Base-by-base conservation (phyloP, 1,140 invertebrate genomes). In the Calycopis cecrops region DNA sequence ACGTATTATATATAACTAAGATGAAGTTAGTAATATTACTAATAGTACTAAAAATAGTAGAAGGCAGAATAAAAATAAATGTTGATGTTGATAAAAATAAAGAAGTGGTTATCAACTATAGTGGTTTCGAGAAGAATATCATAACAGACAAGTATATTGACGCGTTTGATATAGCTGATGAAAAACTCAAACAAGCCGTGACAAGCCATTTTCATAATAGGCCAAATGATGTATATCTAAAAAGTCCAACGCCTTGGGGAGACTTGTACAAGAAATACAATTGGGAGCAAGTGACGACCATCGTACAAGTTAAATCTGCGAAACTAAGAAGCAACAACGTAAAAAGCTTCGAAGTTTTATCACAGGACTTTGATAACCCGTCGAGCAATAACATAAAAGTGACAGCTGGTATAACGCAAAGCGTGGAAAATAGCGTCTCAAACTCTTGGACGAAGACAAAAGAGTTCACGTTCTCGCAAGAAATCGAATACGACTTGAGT, bases 291-390 rank as follows among this genome's bases (percentile, higher is more conserved):
- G 69, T 81, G 0, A 59, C 59, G 0, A 71, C 63, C 55, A 54
- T 76, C 0, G n/a, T 80, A 21, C 58, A 60, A 6, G 65, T 81
- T 9, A 78, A 81, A 71, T 77, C 71, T 4, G 73, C 62, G 4
- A 63, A n/a, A 55, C n/a, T 80, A 14, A 74, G 65, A 37, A 50
- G 35, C 16, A 58, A 70, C 9, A 62, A 50, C 1, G 65, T 63
- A 7, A 62, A 70, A 17, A 69, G 73, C 0, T 58, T 73, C 0
- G 49, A 71, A 35, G 60, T 85, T 3, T 44, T 71, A 12, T 63
- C 73, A 2, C 74, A 85, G 8, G 70, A 79, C 21, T 85, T 81
- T 11, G 69, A 78, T n/a, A 85, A 85, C 42, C 28, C 47, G 10
- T 78, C 72, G 4, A 75, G 73, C 47, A 63, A 62, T 33, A 68